A percentile compares a stretch with the other conserved stretches of the same genome.
phyloP scores from a whole-genome alignment of 1,140 invertebrate genomes.

The Lanistes nyassanus region DNA sequence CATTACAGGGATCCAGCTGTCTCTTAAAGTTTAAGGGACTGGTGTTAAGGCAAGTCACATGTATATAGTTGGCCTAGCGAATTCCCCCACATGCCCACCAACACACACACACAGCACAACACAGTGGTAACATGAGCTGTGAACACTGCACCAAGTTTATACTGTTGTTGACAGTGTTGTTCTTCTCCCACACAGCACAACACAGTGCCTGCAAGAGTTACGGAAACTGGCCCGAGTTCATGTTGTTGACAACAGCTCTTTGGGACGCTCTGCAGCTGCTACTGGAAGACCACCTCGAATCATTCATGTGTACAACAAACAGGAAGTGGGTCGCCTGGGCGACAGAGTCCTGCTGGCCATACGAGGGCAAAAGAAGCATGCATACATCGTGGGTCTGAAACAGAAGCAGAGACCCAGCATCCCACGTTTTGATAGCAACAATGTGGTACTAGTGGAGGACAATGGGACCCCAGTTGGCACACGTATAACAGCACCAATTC shows the following conservation, averaged over 20 bases:
- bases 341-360: constrained; percentile 89
- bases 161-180: not conserved
- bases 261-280: constrained; percentile 92
- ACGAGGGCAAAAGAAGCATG: constrained; percentile 96
- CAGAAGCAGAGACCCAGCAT: constrained; percentile 84
- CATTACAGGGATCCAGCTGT: too few relatives aligned
- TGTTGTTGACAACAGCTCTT: constrained; percentile 95
- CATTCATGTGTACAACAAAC: constrained; percentile 70
- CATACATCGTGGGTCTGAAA: constrained; percentile 89
- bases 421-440: constrained; percentile 96
- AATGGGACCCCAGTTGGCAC: constrained; percentile 92
- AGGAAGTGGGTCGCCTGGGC: constrained; percentile 76
- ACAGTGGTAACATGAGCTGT: not conserved
- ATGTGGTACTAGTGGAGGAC: constrained; percentile 95
- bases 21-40: too few relatives aligned
- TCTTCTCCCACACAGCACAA: constrained; percentile 47
- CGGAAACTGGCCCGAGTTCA: constrained; percentile 78
- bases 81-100: not conserved
- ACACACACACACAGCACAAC: not conserved
- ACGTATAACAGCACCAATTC: constrained; percentile 93
- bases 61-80: not conserved
- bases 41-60: too few relatives aligned
- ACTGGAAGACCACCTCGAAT: constrained; percentile 89
- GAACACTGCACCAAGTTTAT: not conserved
- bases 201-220: constrained; percentile 56